Conservation (phyloP, 1,140 invertebrate genomes). For the Anastrepha ludens region DNA sequence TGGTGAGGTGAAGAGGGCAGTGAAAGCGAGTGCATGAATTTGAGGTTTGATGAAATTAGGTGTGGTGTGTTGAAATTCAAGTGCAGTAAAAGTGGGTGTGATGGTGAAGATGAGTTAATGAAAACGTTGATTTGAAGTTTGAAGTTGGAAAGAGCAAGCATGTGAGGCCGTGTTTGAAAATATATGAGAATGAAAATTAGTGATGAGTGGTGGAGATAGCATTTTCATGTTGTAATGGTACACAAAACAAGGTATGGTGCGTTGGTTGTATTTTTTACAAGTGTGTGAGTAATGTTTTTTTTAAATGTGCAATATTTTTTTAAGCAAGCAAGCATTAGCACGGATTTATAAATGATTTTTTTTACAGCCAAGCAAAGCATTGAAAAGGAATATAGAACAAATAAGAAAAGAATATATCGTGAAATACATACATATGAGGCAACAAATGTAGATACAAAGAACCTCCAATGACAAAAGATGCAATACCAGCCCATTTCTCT, state of each 20-base stretch:
- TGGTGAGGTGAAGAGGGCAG: conserved; percentile 49
- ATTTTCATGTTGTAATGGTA: not conserved
- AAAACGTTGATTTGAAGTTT: conserved; percentile 11
- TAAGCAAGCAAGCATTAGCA: conserved; percentile 22
- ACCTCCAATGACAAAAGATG: too few species aligned
- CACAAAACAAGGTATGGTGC: conserved; percentile 11
- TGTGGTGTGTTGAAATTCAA: conserved; percentile 27
- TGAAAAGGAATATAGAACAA: conserved; percentile 39
- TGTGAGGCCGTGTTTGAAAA: conserved; percentile 46
- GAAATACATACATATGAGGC: conserved; percentile 9
- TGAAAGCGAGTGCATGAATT: not conserved
- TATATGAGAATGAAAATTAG: not conserved
- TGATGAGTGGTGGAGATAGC: not conserved
- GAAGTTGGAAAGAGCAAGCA: conserved; percentile 23
- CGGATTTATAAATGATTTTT: not conserved
- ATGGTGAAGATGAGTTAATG: conserved; percentile 47
- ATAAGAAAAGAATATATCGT: conserved; percentile 24
- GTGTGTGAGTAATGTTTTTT: not conserved
- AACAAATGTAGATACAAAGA: not conserved
- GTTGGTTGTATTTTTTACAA: not conserved
- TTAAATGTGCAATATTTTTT: not conserved
- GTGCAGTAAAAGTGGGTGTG: not conserved
- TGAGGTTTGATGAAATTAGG: conserved; percentile 17
- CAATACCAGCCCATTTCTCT: too few species aligned
- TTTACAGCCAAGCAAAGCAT: conserved; percentile 50